Base-by-base conservation (phyloP, 2,797 vertebrate genomes). In the Bovichtus variegatus region DNA sequence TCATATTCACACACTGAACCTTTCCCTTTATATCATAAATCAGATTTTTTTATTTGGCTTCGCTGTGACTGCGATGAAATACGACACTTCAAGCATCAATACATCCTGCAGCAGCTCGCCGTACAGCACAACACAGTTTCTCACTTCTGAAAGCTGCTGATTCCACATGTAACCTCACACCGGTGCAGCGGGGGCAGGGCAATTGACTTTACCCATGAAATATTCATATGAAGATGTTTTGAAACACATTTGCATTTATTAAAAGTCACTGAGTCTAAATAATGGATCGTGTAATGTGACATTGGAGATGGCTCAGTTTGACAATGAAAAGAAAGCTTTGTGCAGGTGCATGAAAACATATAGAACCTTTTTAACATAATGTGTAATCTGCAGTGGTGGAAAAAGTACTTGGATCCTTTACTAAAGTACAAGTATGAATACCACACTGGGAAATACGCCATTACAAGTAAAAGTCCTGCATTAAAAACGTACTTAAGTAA, bases 261-360 rank as follows among this genome's bases (percentile, higher is more conserved):
- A 81, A 78, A 80, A 87, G 87, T 85, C 68, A 77, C 82, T 36
- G 57, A 2, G 38, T 74, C 58, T 89, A 64, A 91, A 91, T 92
- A 88, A 92, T 89, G 46, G 41, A 92, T 86, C 5, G 58, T 21
- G 82, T 69, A 76, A 80, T 3, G 36, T 10, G 77, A 90, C 19
- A 62, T 54, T 23, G 50, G 57, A 68, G 36, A 50, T 5, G 43
- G 31, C 18, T 64, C 51, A n/a, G 31, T 34, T 34, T 34, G 6
- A 9, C 31, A 34, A 34, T 34, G 31, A 9, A 34, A 34, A 7
- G 34, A 34, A 34, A 0, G 27, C 31, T 34, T 34, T 34, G 34
- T 8, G 31, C 31, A 34, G 31, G 31, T 29, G 69, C 47, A 40
- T 15, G 10, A 13, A 60, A 65, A 68, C 31, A 34, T 9, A 23